Evolutionary conservation across 2,797 vertebrate genomes (phyloP), one percentile per base, ranked within the genome.

Genomic region (Erpetoichthys calabaricus): DNA sequence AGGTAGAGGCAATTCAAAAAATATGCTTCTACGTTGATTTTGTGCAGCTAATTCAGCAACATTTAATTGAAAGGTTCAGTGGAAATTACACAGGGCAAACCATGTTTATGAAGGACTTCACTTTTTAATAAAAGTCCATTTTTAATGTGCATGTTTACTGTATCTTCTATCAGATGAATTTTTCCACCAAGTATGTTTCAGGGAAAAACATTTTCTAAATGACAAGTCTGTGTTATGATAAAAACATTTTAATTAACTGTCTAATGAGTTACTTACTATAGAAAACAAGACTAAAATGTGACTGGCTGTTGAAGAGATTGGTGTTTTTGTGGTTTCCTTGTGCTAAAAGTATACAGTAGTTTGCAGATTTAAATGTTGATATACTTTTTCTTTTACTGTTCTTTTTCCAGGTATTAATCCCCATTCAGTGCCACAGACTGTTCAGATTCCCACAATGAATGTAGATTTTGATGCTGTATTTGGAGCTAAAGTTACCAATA

Each of bases 381-480:
- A 3, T 42, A 42, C 3, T 9, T 57, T 5, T 4, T 7, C 56
- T 41, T 56, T 41, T 72, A 79, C 67, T 78, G 64, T 73, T 69
- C 78, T 25, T 25, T 47, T 47, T 74, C 70, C 78, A 86, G 82
- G 80, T 82, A 57, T 77, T 76, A 80, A 82, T 63, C 73, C 64
- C 74, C 84, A 82, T 67, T 75, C 82, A 59, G 75, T 77, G 66
- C 78, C 78, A 72, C 80, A 81, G 10, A 71, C 70, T 59, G 55
- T 71, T 58, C 58, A 71, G 64, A 60, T 67, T 41, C 62, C 82
- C n/a, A 55, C 84, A 77, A 82, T 91, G 81, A 82, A 81, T 47
- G 88, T 91, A 80, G 92, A 94, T 80, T 95, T 95, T 51, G 91
- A 95, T 73, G 90, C 92, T 42, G 89, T 91, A 67, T 95, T 95